Evolutionary conservation across 92 coral and sea anemone species (phyloP).

Genomic region (Palythoa caribaeorum): DNA sequence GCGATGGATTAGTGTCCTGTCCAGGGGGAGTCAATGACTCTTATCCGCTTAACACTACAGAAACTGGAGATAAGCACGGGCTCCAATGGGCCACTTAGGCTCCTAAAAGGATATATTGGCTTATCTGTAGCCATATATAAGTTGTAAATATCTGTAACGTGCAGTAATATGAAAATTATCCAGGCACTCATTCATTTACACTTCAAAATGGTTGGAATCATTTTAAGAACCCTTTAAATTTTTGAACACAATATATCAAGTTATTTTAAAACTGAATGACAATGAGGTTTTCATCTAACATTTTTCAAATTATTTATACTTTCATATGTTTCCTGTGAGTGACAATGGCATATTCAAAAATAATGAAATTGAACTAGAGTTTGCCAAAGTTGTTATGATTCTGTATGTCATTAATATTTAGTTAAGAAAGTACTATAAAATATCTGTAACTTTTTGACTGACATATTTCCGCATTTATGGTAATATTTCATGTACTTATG

Average conservation of each 20-base stretch:
- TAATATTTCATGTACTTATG: background rate
- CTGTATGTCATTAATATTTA: background rate
- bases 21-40: no score
- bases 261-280: background rate
- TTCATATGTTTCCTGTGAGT: no score
- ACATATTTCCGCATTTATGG: slow-evolving; percentile 18
- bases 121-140: background rate
- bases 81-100: no score
- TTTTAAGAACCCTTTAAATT: background rate
- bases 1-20: no score
- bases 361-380: no score
- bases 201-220: background rate
- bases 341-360: no score
- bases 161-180: background rate
- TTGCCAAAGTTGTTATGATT: background rate
- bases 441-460: background rate
- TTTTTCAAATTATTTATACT: no score
- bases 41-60: no score
- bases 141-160: background rate
- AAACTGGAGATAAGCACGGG: no score
- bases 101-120: no score
- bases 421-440: background rate
- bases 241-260: background rate
- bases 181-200: background rate
- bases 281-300: background rate